These are phyloP conservation scores for Phodopus roborovskii DNA, from an alignment of 2,113 vertebrate genomes.

Conservation along the genomic window DNA sequence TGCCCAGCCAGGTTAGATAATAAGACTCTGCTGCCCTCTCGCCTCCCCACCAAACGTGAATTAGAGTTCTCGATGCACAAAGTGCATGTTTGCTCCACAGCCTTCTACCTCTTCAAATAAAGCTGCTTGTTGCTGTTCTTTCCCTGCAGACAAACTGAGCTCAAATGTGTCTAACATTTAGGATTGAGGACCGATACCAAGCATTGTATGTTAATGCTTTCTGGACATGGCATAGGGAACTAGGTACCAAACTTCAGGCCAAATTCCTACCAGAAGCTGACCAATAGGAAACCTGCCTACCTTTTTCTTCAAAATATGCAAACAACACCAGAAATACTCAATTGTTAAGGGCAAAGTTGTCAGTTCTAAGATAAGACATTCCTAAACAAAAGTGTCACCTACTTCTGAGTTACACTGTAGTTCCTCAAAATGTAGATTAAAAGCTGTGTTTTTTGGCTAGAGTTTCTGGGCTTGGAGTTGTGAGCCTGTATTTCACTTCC, in stretches of 20 bases:
- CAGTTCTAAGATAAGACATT: constrained; percentile 22
- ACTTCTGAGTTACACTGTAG: not conserved
- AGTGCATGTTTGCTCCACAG: not conserved
- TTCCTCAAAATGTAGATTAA: not conserved
- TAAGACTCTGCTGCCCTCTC: not conserved
- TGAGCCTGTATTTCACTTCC: not conserved
- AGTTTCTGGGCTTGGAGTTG: not conserved
- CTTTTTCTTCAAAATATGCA: constrained; percentile 49
- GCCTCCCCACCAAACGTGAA: not conserved
- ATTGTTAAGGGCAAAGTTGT: too few species aligned
- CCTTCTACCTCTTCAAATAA: not conserved
- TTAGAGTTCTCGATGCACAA: not conserved
- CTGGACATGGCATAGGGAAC: not conserved
- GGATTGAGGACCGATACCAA: not conserved
- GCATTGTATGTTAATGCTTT: constrained; percentile 37
- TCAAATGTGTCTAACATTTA: not conserved
- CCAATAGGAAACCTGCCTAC: not conserved
- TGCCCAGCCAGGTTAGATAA: not conserved
- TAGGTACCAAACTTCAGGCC: not conserved
- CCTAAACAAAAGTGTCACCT: not conserved
- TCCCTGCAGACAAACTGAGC: constrained; percentile 28
- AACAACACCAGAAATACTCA: constrained; percentile 24
- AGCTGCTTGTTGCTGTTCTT: not conserved
- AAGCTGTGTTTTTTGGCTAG: not conserved
- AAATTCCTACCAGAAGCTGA: constrained; percentile 23